phyloP scores from a whole-genome alignment of 2,797 vertebrate genomes.

The Hydrocynus forskahlii region DNA sequence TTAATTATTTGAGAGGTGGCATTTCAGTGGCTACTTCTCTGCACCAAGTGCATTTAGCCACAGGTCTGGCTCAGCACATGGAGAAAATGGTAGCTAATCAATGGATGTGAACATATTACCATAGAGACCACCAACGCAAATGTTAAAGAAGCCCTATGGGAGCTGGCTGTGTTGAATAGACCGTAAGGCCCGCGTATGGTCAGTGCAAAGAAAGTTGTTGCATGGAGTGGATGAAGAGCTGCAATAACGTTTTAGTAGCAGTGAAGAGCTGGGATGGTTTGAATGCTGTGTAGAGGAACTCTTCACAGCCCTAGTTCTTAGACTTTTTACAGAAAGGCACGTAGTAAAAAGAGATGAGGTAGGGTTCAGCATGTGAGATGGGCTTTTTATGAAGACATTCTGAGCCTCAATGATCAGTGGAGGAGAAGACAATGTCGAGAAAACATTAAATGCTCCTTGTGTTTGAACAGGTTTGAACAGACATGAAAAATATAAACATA shows the following conservation, averaged over 20 bases:
- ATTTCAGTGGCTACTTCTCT: slow-evolving; percentile 51
- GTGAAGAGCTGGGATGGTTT: slow-evolving; percentile 57
- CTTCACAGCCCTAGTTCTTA: slow-evolving; percentile 40
- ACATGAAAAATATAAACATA: slow-evolving; percentile 20
- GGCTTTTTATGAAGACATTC: slow-evolving; percentile 18
- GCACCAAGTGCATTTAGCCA: slow-evolving; percentile 45
- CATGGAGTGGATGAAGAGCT: slow-evolving; percentile 41
- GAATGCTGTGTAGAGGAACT: slow-evolving; percentile 50
- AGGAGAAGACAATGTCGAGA: slow-evolving; percentile 34
- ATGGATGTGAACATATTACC: slow-evolving; percentile 68
- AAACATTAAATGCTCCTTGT: slow-evolving; percentile 33
- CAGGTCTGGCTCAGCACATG: slow-evolving; percentile 63
- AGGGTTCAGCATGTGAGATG: slow-evolving; percentile 24
- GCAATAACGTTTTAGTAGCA: slow-evolving; percentile 53
- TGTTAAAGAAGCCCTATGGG: slow-evolving; percentile 71
- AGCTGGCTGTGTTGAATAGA: slow-evolving; percentile 56
- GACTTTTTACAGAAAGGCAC: slow-evolving; percentile 39
- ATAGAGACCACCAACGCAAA: slow-evolving; percentile 68
- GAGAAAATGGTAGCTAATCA: slow-evolving; percentile 76
- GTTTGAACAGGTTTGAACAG: slow-evolving; percentile 15
- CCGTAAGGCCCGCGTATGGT: slow-evolving; percentile 47
- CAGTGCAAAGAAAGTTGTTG: slow-evolving; percentile 52
- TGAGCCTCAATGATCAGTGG: slow-evolving; percentile 30
- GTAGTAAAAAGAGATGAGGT: slow-evolving; percentile 23
- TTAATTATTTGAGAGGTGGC: slow-evolving; percentile 62